Evolutionary conservation across 2,113 vertebrate genomes (phyloP), one percentile per base, ranked within the genome.

Genomic region (Orycteropus afer): DNA sequence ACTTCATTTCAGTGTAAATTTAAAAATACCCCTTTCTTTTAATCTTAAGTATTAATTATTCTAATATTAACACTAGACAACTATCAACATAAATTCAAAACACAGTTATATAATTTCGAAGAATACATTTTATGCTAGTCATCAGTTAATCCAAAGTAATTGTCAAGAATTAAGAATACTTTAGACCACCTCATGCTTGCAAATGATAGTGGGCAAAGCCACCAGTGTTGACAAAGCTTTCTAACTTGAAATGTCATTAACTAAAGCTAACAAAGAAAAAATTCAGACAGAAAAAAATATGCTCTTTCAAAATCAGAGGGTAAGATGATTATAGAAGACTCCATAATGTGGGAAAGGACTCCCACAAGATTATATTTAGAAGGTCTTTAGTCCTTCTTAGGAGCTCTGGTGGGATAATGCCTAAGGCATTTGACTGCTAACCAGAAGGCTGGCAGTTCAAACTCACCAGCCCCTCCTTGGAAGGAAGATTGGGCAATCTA

Each of bases 81-180:
- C 14, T 25, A 73, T 55, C 32, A 92, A 94, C 25, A 91, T 14
- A 40, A 34, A 74, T 65, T 74, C n/a, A 84, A 88, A 91, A 65
- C 78, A 78, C 92, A 47, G 20, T 65, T 96, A 79, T 94, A 1
- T 71, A 86, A 89, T 97, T 95, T 91, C 34, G 12, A 93, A 96
- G 67, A 90, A 73, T 4, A 90, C 29, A 94, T 92, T 87, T 49
- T 57, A 37, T 74, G 9, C 13, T 90, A 76, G 84, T 93, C 13
- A 0, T 59, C 93, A 92, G 25, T 92, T 86, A 79, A 94, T 34
- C 27, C 27, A 71, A 91, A 84, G 80, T 86, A 93, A 89, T 0
- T 82, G 37, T 89, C 22, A 95, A 37, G 49, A 93, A 95, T 76
- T 86, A 77, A 89, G 12, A 82, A 51, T 86, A 49, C 69, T 63